Evolutionary conservation across 2,888 invertebrate species (phyloP), one percentile per base, ranked within the genome.

Genomic region (Polyommatus icarus): DNA sequence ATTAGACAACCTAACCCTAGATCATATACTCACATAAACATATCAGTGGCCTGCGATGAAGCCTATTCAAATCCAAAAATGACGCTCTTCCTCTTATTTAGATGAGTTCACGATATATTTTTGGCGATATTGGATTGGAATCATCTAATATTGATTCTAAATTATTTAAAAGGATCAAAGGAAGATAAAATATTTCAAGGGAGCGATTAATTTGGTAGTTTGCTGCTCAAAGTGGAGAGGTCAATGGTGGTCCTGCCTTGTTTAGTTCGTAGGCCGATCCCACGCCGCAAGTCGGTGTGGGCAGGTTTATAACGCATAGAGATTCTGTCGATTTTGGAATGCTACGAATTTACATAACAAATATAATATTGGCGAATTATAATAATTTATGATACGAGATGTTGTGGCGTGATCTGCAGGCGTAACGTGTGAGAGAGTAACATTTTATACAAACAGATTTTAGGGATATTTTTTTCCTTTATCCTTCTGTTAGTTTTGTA

Each of bases 131-230:
- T 4, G 29, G 29, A 15, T 29, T 6, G 24, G 24, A 29, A 12
- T 12, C 6, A 29, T 67, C 29, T 67, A 67, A 67, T 15, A 67
- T 67, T 67, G 15, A 29, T 67, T 29, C 18, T 67, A 6, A 32
- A 29, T 29, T 67, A 67, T 67, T 29, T 18, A 67, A 67, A 67
- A 67, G 67, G 67, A 67, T 67, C 24, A 29, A 67, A 67, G 67
- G 29, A 67, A 29, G 15, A 5, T 29, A 67, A 67, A 67, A 67
- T 67, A 15, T 67, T 67, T 67, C 67, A 67, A 67, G 6, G 29
- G 67, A 24, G 32, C 29, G 67, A 67, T 67, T 32, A 18, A 32
- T 67, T 67, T 67, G 67, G 29, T 20, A 67, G 67, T 67, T 32
- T 29, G 67, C 67, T 15, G 15, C 15, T 67, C 3, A 20, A 67